Evolutionary conservation across 2,113 vertebrate species (phyloP).

Genomic region (Salvelinus fontinalis): DNA sequence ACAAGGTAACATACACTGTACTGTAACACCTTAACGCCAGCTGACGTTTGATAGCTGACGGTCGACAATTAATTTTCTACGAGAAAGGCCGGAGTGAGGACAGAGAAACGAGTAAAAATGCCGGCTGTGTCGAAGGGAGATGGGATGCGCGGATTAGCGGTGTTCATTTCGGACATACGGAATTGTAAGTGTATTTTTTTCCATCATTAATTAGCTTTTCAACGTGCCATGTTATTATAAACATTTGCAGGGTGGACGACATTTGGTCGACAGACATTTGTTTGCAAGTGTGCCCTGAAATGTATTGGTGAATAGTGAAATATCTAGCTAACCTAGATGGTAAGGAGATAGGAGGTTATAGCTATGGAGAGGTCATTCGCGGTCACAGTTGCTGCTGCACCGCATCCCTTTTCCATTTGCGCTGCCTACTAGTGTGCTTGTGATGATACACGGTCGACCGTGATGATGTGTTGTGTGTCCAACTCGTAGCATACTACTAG

Average conservation of each 20-base stretch:
- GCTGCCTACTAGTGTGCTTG: not conserved
- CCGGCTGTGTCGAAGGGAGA: constrained; percentile 94
- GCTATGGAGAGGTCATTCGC: constrained; percentile 14
- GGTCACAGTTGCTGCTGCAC: not conserved
- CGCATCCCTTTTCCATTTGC: constrained; percentile 5
- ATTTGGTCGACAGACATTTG: not conserved
- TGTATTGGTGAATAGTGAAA: not conserved
- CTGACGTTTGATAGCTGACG: constrained; percentile 31
- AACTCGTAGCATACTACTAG: not conserved
- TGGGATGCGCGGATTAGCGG: constrained; percentile 92
- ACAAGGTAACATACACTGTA: constrained; percentile 23
- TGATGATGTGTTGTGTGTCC: not conserved
- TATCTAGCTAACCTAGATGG: not conserved
- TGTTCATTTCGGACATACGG: constrained; percentile 92
- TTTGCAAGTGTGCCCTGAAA: not conserved
- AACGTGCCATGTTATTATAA: not conserved
- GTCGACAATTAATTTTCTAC: constrained; percentile 40
- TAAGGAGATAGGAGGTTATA: not conserved
- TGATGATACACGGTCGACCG: no score
- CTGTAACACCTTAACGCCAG: constrained; percentile 10
- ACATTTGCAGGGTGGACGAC: not conserved
- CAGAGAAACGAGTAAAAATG: constrained; percentile 74
- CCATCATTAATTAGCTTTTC: not conserved
- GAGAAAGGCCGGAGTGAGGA: constrained; percentile 55
- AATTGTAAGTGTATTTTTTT: constrained; percentile 81